Percentiles rank a stretch among this genome's conserved stretches.
These are phyloP conservation scores for Heliornis fulica DNA, from an alignment of 2,113 vertebrate genomes.

Conservation along the genomic window DNA sequence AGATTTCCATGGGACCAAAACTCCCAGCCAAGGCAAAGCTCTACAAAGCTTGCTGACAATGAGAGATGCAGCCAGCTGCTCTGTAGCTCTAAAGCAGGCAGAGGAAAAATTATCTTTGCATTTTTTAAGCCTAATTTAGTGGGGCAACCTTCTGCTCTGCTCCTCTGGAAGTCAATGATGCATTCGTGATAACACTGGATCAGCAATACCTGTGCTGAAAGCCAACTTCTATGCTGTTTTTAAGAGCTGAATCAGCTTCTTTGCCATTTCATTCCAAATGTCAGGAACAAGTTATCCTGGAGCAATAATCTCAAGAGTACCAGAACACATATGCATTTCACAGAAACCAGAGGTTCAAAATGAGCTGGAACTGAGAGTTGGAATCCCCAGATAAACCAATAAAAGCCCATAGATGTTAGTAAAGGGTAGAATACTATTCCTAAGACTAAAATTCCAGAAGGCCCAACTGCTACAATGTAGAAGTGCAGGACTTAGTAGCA, in stretches of 20 bases:
- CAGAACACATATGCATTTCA: neutral
- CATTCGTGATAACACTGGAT: neutral
- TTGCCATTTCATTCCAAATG: neutral
- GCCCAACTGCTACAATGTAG: neutral
- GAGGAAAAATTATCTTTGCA: neutral
- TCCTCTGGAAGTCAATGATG: neutral
- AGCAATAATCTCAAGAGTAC: neutral
- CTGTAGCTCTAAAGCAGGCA: neutral
- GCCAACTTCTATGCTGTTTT: neutral
- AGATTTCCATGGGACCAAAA: neutral
- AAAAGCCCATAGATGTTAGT: neutral
- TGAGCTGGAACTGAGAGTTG: neutral
- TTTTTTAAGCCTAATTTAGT: conserved; percentile 10
- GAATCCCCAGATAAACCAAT: neutral
- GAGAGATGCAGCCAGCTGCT: neutral
- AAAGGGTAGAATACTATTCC: neutral
- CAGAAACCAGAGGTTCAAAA: neutral
- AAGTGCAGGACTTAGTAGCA: neutral
- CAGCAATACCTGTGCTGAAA: neutral
- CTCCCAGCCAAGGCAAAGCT: neutral
- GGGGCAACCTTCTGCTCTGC: neutral
- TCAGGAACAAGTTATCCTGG: neutral
- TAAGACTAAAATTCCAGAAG: neutral
- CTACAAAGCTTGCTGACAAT: neutral
- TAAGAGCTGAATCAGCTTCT: neutral